phyloP scores from a whole-genome alignment of 2,113 vertebrate species.

The Planiliza haematocheilus region DNA sequence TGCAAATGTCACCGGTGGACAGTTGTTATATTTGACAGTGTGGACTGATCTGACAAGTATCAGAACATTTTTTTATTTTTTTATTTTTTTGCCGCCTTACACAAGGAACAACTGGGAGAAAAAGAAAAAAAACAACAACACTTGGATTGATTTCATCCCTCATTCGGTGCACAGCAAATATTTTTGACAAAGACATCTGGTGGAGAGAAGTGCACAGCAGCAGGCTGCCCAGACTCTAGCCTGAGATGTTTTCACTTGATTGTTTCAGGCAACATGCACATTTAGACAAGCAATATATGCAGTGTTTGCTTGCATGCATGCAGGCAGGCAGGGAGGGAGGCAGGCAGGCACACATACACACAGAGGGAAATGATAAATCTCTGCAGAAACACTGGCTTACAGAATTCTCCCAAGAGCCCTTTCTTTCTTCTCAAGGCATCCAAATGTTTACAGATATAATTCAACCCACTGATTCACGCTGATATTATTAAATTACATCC shows the following conservation, averaged over 20 bases:
- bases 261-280: slow-evolving; percentile 64
- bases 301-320: slow-evolving; percentile 19
- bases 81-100: slow-evolving; percentile 52
- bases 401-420: slow-evolving; percentile 18
- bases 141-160: slow-evolving; percentile 77
- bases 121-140: slow-evolving; percentile 46
- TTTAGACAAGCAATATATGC: slow-evolving; percentile 60
- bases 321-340: slow-evolving; percentile 12
- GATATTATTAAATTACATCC: slow-evolving; percentile 33
- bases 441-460: slow-evolving; percentile 28
- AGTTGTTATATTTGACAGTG: slow-evolving; percentile 71
- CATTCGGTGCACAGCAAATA: slow-evolving; percentile 67
- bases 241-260: slow-evolving; percentile 68
- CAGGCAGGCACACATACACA: slow-evolving; percentile 8
- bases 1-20: slow-evolving; percentile 58
- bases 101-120: slow-evolving; percentile 58
- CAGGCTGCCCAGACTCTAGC: slow-evolving; percentile 64
- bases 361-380: slow-evolving; percentile 47
- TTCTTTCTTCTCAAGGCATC: background rate
- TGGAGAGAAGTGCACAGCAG: slow-evolving; percentile 68
- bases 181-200: slow-evolving; percentile 81
- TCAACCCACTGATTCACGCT: background rate
- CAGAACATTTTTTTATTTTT: slow-evolving; percentile 38
- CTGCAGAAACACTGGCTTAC: slow-evolving; percentile 8
- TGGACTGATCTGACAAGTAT: slow-evolving; percentile 67